These are phyloP conservation scores for Catharus minimus DNA, from an alignment of 2,113 vertebrate species.

Conservation along the genomic window DNA sequence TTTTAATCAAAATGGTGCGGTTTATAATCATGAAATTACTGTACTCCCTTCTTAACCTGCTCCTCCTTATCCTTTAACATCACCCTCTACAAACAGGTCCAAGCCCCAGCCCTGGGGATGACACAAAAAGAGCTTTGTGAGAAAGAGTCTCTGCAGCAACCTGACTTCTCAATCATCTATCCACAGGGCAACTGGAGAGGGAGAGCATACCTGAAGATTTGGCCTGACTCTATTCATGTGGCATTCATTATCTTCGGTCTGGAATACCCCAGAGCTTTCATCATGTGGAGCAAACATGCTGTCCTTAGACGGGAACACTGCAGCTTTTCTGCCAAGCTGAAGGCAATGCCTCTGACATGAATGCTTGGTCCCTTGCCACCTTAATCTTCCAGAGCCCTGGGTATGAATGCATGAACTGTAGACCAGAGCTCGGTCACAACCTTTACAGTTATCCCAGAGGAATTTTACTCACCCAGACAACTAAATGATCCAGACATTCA, in stretches of 20 bases:
- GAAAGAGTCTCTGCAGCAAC: background rate
- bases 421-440: constrained; percentile 9
- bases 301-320: background rate
- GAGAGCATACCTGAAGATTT: background rate
- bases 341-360: background rate
- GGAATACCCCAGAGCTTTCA: background rate
- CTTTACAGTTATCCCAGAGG: constrained; percentile 5
- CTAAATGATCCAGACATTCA: constrained; percentile 40
- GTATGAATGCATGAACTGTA: background rate
- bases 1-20: too few species aligned
- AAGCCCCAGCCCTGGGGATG: too few species aligned
- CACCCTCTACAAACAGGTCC: rapidly evolving
- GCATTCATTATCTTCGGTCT: background rate
- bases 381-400: constrained; percentile 10
- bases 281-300: background rate
- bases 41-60: background rate
- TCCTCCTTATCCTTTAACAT: background rate
- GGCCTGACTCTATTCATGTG: background rate
- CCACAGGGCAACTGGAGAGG: background rate
- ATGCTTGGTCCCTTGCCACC: constrained; percentile 33
- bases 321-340: background rate
- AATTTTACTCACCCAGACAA: constrained; percentile 59
- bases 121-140: background rate
- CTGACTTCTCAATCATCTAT: background rate
- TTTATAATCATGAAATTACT: too few species aligned